phyloP scores from a whole-genome alignment of 2,113 vertebrate species.

The Platichthys stellatus region DNA sequence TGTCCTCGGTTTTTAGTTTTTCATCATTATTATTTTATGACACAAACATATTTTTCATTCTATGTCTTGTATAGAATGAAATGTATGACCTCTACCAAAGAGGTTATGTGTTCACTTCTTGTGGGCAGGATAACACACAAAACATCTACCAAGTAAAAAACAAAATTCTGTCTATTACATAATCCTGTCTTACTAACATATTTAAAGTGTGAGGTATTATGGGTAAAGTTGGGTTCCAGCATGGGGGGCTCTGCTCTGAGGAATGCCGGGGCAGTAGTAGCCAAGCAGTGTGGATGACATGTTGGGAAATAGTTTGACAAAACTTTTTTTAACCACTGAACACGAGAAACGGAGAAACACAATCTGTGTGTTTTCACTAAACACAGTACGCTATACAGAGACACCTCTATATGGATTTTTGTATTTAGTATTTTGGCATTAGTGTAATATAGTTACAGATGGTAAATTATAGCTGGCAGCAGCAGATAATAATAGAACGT shows the following conservation, averaged over 20 bases:
- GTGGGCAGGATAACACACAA: no score
- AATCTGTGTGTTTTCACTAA: background rate
- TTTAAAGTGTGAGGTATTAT: background rate
- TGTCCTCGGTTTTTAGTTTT: no score
- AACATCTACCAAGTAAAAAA: no score
- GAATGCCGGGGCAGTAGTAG: constrained; percentile 7
- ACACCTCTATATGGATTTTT: background rate
- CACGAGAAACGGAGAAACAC: background rate
- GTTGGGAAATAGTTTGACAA: background rate
- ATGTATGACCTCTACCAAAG: background rate
- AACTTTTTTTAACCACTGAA: constrained; percentile 10
- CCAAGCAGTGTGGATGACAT: constrained; percentile 20
- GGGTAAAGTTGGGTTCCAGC: background rate
- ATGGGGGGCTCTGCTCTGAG: background rate
- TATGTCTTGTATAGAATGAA: background rate
- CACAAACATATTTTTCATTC: background rate
- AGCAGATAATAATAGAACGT: background rate
- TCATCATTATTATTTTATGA: background rate
- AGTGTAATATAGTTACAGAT: background rate
- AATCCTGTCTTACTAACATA: background rate
- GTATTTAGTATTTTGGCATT: no score
- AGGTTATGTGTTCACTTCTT: no score
- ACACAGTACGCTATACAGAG: background rate
- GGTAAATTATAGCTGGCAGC: background rate
- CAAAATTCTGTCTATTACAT: no score